Percentiles rank a stretch among this genome's conserved stretches.
These are phyloP conservation scores for Sander vitreus DNA, from an alignment of 2,113 vertebrate species.

Conservation along the genomic window DNA sequence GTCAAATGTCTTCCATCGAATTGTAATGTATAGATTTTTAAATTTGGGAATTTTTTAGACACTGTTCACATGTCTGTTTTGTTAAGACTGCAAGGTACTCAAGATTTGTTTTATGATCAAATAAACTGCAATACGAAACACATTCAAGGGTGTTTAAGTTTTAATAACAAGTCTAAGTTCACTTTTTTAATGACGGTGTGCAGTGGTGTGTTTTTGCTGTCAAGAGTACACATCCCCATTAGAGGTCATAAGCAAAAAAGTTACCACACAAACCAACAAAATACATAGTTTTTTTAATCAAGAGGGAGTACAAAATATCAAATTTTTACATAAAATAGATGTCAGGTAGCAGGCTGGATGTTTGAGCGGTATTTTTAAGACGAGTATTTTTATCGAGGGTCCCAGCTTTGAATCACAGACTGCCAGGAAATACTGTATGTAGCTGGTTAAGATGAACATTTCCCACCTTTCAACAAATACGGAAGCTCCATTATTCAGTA, in stretches of 20 bases:
- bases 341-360: neutral
- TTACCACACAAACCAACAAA: neutral
- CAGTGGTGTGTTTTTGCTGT: neutral
- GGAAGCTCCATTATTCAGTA: neutral
- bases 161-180: neutral
- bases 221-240: slow-evolving; percentile 16
- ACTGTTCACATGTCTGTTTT: slow-evolving; percentile 30
- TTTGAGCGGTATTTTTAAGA: neutral
- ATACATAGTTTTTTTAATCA: slow-evolving; percentile 17
- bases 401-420: neutral
- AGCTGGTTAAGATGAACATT: neutral
- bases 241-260: slow-evolving; percentile 28
- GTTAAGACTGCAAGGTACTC: slow-evolving; percentile 51
- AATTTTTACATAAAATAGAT: neutral
- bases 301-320: neutral
- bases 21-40: slow-evolving; percentile 31
- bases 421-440: neutral
- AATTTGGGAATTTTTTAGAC: slow-evolving; percentile 17
- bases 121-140: slow-evolving; percentile 51
- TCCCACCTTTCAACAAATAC: neutral
- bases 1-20: neutral
- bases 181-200: neutral
- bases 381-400: neutral
- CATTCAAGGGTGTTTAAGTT: neutral
- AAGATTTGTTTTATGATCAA: slow-evolving; percentile 41